Percentiles rank a stretch among this genome's conserved stretches.
These are phyloP conservation scores for Hylia prasina DNA, from an alignment of 2,113 vertebrate species.

Conservation along the genomic window DNA sequence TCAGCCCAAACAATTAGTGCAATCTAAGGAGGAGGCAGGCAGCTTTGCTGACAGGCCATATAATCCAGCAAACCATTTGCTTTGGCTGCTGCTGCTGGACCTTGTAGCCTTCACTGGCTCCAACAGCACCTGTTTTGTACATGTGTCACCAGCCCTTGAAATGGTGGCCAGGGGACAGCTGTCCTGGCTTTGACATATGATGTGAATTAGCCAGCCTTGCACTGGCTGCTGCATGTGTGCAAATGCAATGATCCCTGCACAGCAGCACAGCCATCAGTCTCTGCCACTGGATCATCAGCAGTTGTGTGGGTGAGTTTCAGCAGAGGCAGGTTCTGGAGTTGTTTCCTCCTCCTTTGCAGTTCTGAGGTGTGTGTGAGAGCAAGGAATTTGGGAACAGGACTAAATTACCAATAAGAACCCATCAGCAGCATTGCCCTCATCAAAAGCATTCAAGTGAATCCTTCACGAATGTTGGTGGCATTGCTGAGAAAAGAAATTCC, in stretches of 20 bases:
- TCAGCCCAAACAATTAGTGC: not conserved
- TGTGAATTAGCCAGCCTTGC: not conserved
- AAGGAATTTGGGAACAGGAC: not conserved
- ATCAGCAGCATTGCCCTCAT: not conserved
- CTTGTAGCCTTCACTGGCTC: not conserved
- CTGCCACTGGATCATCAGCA: not conserved
- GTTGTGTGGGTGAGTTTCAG: not conserved
- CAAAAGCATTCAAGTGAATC: not conserved
- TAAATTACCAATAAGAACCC: not conserved
- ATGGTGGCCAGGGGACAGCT: not conserved
- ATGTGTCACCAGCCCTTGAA: not conserved
- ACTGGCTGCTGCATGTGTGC: not conserved
- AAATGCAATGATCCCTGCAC: fast-evolving
- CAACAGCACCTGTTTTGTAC: not conserved
- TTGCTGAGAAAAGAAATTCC: not conserved
- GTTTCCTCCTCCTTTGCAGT: not conserved
- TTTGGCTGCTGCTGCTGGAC: not conserved
- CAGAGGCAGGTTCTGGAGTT: not conserved
- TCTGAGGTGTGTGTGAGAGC: not conserved
- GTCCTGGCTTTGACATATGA: not conserved
- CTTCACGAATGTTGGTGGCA: not conserved
- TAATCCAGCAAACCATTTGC: not conserved
- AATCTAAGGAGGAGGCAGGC: not conserved
- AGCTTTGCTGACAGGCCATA: not conserved
- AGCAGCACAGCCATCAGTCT: not conserved